Percentiles rank a stretch among this genome's conserved stretches.
phyloP scores from a whole-genome alignment of 2,113 vertebrate species.

The Saccopteryx leptura region DNA sequence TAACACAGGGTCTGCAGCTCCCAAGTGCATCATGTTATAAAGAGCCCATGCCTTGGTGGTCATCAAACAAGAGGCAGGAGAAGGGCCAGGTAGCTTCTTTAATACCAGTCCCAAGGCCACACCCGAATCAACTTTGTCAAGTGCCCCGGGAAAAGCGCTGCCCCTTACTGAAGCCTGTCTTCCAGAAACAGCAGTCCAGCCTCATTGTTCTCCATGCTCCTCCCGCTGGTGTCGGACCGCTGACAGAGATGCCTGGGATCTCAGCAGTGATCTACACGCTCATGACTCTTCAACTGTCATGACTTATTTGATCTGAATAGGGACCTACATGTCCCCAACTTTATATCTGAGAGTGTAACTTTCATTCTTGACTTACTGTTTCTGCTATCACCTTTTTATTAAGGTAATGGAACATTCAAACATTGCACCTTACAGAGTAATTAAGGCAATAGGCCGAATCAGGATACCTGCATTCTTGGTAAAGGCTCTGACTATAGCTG shows the following conservation, averaged over 20 bases:
- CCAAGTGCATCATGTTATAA: not conserved
- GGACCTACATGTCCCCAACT: not conserved
- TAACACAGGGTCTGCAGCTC: not conserved
- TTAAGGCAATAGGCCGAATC: not conserved
- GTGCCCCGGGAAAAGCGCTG: not conserved
- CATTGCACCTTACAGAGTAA: not conserved
- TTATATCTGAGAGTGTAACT: not conserved
- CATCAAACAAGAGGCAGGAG: not conserved
- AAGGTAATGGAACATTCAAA: not conserved
- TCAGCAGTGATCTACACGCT: not conserved
- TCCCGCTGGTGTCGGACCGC: not conserved
- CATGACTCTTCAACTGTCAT: not conserved
- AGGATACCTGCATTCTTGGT: not conserved
- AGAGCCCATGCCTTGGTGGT: not conserved
- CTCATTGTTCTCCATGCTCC: not conserved
- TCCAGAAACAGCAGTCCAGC: not conserved
- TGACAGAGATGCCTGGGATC: not conserved
- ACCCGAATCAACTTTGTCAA: not conserved
- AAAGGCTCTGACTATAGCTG: not conserved
- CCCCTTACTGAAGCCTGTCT: not conserved
- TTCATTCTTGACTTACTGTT: slow-evolving; percentile 31
- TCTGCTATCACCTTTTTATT: not conserved
- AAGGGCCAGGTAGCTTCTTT: slow-evolving; percentile 43
- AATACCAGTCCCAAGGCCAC: not conserved
- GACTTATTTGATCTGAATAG: not conserved